Base-by-base conservation (phyloP, 1,140 invertebrate species). In the Drosophila seguyi region DNA sequence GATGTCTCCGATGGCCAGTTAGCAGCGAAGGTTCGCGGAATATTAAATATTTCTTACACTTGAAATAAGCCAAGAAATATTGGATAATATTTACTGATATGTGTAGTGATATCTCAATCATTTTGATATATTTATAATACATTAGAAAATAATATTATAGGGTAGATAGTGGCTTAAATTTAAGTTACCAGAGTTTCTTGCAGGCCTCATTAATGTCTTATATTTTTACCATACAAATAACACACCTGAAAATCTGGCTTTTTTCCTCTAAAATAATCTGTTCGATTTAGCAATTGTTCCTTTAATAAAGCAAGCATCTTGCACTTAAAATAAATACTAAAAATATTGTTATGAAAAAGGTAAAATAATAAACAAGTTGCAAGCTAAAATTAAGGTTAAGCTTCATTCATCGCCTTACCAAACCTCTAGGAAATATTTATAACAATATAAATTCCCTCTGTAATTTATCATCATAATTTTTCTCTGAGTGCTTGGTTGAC, bases 1-100 rank as follows among this genome's bases (percentile, higher is more conserved):
- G 38, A 42, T 44, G 52, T 22, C 47, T 55, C 61, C 16, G n/a
- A 3, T 31, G 63, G 34, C 27, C 65, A 36, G 50, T 56, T 71
- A 56, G n/a, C 63, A 68, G 45, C 45, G 38, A 55, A 39, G 31
- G 60, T 52, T n/a, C 6, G n/a, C 6, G 42, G 63, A 63, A 53
- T 48, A 69, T 57, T 44, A 45, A 25, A 69, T 69, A 55, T 45
- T 69, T 5, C 29, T 27, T 25, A 25, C 52, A 55, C 52, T 36
- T 10, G 14, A 36, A 53, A 36, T 22, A 22, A 18, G 2, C 2
- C 7, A 47, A 4, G 4, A 36, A 41, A 18, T 18, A 4, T 6
- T 34, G 1, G 0, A 11, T 34, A 13, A 4, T 34, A 4, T 13
- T 34, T 4, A 13, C 11, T 34, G 11, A 11, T 11, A 34, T 34